Evolutionary conservation across 2,113 vertebrate species (phyloP).

Genomic region (Vulpes lagopus): DNA sequence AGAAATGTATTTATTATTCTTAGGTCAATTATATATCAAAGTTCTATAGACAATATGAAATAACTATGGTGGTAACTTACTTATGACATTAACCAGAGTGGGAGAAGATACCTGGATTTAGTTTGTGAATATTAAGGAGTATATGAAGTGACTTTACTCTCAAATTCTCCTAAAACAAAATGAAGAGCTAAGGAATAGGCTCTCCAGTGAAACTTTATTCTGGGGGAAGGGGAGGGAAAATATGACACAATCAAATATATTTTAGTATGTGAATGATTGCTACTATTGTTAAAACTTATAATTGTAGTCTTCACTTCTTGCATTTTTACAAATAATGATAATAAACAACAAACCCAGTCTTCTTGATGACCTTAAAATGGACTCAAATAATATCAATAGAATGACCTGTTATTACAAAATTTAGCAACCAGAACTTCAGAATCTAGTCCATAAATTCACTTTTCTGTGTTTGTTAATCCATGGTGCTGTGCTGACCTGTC

Average conservation of each 20-base stretch:
- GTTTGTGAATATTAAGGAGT: background rate
- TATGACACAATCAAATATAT: background rate
- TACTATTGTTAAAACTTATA: background rate
- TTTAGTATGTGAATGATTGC: background rate
- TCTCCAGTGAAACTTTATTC: conserved; percentile 14
- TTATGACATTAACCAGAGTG: background rate
- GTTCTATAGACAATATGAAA: conserved; percentile 23
- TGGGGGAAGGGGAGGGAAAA: background rate
- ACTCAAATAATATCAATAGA: background rate
- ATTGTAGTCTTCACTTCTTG: background rate
- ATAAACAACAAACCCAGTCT: background rate
- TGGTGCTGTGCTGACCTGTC: background rate
- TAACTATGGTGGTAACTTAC: conserved; percentile 30
- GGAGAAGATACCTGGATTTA: background rate
- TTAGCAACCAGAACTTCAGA: background rate
- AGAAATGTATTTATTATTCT: background rate
- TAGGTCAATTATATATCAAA: conserved; percentile 7
- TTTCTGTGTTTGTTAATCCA: conserved; percentile 40
- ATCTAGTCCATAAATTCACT: background rate
- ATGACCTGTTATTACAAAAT: background rate
- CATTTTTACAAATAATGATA: background rate
- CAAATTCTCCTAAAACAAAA: background rate
- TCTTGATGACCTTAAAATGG: background rate
- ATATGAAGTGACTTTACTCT: background rate
- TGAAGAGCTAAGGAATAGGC: background rate